Base-by-base conservation (phyloP, 2,888 invertebrate genomes). In the Agonopterix subpropinquella region DNA sequence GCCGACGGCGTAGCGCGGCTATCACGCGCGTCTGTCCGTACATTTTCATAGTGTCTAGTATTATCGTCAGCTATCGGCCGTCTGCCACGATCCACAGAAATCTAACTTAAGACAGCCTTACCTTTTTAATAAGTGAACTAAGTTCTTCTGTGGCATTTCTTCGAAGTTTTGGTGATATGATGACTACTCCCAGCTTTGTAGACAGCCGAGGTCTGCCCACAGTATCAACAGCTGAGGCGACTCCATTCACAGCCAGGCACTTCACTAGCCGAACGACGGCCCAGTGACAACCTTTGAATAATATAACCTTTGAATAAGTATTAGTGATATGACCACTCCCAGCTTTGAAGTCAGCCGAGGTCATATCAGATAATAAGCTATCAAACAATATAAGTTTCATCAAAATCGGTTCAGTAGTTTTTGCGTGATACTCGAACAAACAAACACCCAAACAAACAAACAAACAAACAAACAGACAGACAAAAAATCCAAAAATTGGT, bases 231-330 rank as follows among this genome's bases (percentile, higher is more conserved):
- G 77, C 67, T 2, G 79, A 62, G 1, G 76, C 83, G 10, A 88
- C 63, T 10, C 84, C 84, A 50, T 87, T 86, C n/a, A 85, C 59
- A 41, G 68, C 67, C 44, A 88, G 50, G 52, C 87, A 88, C 62
- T 87, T 88, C n/a, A 77, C 61, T 4, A 87, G 62, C 7, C 75
- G 70, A 4, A 80, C 43, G 4, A 66, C 62, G n/a, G 69, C 70
- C 77, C 78, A 81, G n/a, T 62, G 49, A 50, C 86, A 85, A 56
- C 70, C 86, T 86, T 56, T 15, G 39, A 18, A 28, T 4, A n/a
- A 11, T 3, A n/a, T n/a, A n/a, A n/a, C n/a, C n/a, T n/a, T n/a
- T n/a, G 10, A 1, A n/a, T n/a, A 45, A 13, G 39, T 39, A 45
- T 18, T 18, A 3, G 18, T 18, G 18, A 18, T 18, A 85, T 55